phyloP scores from a whole-genome alignment of 2,113 vertebrate species.

The Macaca nemestrina region DNA sequence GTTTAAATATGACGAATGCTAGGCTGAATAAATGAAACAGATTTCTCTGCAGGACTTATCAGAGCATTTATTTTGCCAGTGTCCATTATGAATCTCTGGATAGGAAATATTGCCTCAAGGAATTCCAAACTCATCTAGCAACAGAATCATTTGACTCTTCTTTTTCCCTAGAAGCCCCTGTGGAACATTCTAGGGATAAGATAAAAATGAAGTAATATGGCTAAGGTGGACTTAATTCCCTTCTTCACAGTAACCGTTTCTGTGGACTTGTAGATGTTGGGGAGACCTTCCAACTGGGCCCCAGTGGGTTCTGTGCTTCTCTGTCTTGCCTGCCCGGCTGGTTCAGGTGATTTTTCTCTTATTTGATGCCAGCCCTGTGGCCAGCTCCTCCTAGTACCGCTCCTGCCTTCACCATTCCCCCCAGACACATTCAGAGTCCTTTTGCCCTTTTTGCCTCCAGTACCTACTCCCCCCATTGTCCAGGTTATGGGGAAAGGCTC shows the following conservation, averaged over 20 bases:
- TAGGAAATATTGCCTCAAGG: neutral
- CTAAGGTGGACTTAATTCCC: neutral
- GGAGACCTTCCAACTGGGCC: neutral
- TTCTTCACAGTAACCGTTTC: neutral
- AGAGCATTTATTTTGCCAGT: neutral
- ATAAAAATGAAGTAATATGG: no score
- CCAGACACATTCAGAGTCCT: neutral
- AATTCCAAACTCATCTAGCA: neutral
- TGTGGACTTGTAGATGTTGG: neutral
- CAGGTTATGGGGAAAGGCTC: neutral
- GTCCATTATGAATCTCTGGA: neutral
- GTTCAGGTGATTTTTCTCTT: neutral
- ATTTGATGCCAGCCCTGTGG: neutral
- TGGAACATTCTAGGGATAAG: rapidly evolving
- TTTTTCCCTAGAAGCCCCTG: neutral
- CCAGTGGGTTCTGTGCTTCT: neutral
- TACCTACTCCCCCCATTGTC: neutral
- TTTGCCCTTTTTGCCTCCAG: neutral
- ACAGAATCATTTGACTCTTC: neutral
- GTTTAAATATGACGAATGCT: neutral
- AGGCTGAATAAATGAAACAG: neutral
- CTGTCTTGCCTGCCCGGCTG: neutral
- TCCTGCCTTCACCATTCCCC: neutral
- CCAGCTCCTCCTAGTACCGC: no score
- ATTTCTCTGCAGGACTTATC: neutral